Percentiles rank a stretch among this genome's conserved stretches.
phyloP scores from a whole-genome alignment of 2,888 invertebrate species.

The Drosophila meridionalis region DNA sequence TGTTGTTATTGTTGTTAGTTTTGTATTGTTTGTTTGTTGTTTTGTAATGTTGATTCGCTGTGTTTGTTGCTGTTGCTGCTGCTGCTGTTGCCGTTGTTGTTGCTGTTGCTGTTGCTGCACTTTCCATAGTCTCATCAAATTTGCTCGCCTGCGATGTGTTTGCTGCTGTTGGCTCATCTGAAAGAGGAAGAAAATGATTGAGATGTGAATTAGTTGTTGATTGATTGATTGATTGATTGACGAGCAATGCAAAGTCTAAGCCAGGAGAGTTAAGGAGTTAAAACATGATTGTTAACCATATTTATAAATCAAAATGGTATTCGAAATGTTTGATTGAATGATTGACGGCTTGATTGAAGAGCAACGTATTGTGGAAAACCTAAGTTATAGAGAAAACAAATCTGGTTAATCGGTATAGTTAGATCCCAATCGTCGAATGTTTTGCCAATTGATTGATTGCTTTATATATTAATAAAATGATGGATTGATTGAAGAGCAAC shows the following conservation, averaged over 20 bases:
- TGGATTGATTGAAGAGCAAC: not conserved
- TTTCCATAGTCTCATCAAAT: slow-evolving; percentile 82
- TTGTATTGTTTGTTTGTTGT: slow-evolving; percentile 70
- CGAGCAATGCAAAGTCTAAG: not conserved
- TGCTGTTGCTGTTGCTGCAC: slow-evolving; percentile 63
- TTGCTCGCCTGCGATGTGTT: slow-evolving; percentile 66
- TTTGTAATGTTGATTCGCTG: slow-evolving; percentile 71
- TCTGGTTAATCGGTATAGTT: not conserved
- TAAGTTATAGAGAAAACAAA: not conserved
- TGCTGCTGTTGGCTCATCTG: slow-evolving; percentile 84
- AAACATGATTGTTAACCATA: not conserved
- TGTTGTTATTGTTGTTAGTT: slow-evolving; percentile 28
- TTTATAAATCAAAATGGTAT: not conserved
- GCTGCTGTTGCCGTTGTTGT: slow-evolving; percentile 34
- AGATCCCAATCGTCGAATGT: not conserved
- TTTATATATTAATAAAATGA: not conserved
- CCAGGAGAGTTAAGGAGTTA: no score
- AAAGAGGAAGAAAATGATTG: not conserved
- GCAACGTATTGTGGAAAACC: not conserved
- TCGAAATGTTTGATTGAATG: not conserved
- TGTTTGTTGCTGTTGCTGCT: slow-evolving; percentile 50
- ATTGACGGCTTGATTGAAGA: slow-evolving; percentile 2
- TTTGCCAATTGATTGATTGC: no score
- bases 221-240: slow-evolving; percentile 11
- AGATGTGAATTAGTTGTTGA: not conserved